Percentiles rank a stretch among this genome's conserved stretches.
Conservation (phyloP, 1,140 invertebrate species). For the Euschistus heros region DNA sequence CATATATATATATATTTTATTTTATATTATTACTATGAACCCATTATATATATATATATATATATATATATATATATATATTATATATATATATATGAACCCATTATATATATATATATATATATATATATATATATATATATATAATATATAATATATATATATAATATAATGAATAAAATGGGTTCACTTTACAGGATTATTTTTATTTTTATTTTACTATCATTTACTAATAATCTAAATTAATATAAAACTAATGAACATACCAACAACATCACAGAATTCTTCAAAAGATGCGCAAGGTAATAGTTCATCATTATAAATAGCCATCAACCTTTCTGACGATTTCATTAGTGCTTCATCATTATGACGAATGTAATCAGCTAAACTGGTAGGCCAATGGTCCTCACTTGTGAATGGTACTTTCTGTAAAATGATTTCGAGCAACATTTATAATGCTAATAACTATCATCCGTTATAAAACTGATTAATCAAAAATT, state of each 20-base stretch:
- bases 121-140: background rate
- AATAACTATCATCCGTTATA: no score
- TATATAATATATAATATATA: background rate
- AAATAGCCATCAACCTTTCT: constrained; percentile 65
- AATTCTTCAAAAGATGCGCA: constrained; percentile 83
- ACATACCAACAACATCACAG: constrained; percentile 70
- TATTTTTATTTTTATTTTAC: background rate
- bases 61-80: no score
- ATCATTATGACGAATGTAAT: constrained; percentile 90
- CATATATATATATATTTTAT: background rate
- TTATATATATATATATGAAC: no score
- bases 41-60: no score
- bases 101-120: no score
- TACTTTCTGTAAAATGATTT: constrained; percentile 50
- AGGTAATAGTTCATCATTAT: constrained; percentile 81
- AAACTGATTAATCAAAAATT: no score
- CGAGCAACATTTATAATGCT: no score
- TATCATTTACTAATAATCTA: background rate
- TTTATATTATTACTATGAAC: no score
- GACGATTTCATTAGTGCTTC: constrained; percentile 77
- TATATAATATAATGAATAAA: background rate
- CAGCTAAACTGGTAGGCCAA: constrained; percentile 80
- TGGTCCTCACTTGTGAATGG: constrained; percentile 60
- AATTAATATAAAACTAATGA: background rate
- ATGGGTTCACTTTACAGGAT: background rate